These are phyloP conservation scores for Cerastis leucographa DNA, from an alignment of 2,888 invertebrate species.

Conservation along the genomic window DNA sequence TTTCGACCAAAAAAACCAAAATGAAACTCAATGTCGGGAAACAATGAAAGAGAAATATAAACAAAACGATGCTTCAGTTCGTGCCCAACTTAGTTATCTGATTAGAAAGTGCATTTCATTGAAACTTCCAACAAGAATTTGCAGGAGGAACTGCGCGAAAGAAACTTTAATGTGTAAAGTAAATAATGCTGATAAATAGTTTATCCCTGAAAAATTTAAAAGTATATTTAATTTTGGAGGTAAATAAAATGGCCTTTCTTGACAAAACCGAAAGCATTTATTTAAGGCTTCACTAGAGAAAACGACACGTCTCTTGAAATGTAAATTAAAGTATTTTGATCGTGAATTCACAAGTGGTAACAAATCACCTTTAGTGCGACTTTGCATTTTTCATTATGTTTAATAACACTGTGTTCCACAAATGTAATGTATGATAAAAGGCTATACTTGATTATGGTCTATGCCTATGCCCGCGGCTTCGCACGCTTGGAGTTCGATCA, in stretches of 20 bases:
- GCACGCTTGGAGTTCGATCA: no score
- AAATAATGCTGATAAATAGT: slow-evolving; percentile 18
- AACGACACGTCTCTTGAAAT: slow-evolving; percentile 16
- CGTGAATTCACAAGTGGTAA: slow-evolving; percentile 17
- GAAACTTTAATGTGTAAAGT: slow-evolving; percentile 6
- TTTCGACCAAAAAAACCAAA: not conserved
- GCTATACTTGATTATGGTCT: no score
- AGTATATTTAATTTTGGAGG: slow-evolving; percentile 20
- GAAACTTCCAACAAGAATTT: slow-evolving; percentile 17
- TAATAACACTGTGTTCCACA: not conserved
- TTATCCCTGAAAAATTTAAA: not conserved
- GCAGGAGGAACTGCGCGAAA: slow-evolving; percentile 5
- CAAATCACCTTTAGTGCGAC: slow-evolving; percentile 1
- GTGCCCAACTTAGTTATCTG: slow-evolving; percentile 2
- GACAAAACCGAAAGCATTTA: slow-evolving; percentile 38
- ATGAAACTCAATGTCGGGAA: not conserved
- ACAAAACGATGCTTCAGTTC: not conserved
- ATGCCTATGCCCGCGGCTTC: no score
- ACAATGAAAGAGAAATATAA: not conserved
- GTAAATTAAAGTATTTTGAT: slow-evolving; percentile 6
- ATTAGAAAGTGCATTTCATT: slow-evolving; percentile 33
- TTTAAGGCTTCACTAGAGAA: slow-evolving; percentile 6
- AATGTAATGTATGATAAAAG: not conserved
- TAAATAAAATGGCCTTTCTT: slow-evolving; percentile 33
- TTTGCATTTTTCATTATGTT: slow-evolving; percentile 4